phyloP scores from a whole-genome alignment of 2,888 invertebrate species.

The Phytoseiulus persimilis region DNA sequence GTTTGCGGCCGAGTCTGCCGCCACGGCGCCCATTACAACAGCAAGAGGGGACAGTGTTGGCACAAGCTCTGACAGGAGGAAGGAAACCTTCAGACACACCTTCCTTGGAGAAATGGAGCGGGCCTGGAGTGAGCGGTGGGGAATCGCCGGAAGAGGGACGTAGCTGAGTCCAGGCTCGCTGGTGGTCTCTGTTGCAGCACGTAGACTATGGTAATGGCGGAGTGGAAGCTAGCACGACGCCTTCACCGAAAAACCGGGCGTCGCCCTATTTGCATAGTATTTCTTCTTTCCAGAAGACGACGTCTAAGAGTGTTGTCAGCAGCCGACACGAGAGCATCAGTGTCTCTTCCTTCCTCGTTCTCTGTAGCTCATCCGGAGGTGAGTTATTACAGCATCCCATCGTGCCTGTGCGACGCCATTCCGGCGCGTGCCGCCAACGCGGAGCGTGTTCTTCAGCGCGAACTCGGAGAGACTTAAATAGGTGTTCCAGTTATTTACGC shows the following conservation, averaged over 20 bases:
- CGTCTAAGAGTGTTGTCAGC: neutral
- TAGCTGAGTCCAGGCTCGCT: neutral
- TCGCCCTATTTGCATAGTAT: neutral
- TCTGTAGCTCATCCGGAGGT: neutral
- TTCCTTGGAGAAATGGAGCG: neutral
- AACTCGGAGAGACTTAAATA: neutral
- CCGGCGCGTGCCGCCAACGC: neutral
- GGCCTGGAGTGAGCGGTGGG: neutral
- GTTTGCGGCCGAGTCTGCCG: neutral
- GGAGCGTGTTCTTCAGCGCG: neutral
- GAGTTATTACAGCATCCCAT: neutral
- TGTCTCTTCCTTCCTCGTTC: neutral
- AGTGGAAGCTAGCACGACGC: neutral
- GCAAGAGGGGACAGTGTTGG: neutral
- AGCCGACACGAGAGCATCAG: neutral
- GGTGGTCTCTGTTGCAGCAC: neutral
- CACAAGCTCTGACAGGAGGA: neutral
- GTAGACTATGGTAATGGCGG: neutral
- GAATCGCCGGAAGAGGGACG: neutral
- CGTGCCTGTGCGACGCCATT: neutral
- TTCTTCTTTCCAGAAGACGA: neutral
- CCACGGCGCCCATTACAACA: neutral
- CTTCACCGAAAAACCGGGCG: neutral
- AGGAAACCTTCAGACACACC: neutral
- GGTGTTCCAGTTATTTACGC: neutral